Conservation (phyloP, 1,140 invertebrate species). For the Aphelinus atriplicis region DNA sequence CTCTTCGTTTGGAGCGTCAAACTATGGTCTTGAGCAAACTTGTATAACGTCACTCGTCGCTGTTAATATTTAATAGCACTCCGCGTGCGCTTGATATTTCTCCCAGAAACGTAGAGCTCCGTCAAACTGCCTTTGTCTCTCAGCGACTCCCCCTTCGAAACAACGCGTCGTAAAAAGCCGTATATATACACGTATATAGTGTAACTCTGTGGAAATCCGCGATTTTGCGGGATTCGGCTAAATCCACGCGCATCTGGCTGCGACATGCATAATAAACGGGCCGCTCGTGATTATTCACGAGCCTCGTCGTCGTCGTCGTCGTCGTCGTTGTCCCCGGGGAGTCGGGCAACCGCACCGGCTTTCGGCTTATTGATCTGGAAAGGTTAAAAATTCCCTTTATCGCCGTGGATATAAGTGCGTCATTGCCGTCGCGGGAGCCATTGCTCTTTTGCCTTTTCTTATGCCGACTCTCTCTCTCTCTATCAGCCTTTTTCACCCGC, state of each 20-base stretch:
- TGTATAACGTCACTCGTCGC: no score
- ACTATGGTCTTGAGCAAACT: no score
- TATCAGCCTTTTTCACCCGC: no score
- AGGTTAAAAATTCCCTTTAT: conserved; percentile 26
- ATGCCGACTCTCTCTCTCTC: conserved; percentile 3
- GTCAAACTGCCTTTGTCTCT: neutral
- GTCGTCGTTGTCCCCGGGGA: no score
- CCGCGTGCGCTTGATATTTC: no score
- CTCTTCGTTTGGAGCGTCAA: no score
- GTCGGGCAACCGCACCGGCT: no score
- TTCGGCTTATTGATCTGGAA: conserved; percentile 20
- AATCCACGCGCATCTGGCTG: neutral
- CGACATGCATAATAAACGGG: conserved; percentile 22
- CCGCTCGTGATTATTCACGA: conserved; percentile 11
- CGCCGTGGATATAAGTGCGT: conserved; percentile 19
- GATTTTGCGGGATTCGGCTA: conserved; percentile 11
- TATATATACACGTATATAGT: no score
- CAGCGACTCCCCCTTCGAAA: neutral
- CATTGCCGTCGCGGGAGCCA: conserved; percentile 24
- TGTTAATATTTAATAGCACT: no score
- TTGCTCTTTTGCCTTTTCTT: neutral
- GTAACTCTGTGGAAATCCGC: neutral
- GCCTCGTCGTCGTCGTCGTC: no score
- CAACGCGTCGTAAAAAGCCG: no score
- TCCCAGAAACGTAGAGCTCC: no score